Evolutionary conservation across 2,113 vertebrate genomes (phyloP).

Genomic region (Chaetodon trifascialis): DNA sequence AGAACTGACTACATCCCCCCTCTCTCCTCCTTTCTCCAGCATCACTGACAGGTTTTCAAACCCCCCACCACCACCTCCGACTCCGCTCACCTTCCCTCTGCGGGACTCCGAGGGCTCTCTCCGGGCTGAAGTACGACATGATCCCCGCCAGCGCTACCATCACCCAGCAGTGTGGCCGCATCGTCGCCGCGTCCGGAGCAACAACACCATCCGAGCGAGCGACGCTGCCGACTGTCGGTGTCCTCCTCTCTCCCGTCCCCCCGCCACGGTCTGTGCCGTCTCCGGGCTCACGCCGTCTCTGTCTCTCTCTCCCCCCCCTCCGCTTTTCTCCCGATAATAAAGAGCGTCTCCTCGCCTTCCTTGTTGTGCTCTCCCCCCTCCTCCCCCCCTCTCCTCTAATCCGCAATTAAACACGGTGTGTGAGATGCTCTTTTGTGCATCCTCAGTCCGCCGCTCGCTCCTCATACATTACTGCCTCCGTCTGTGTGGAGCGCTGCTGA

Average conservation of each 20-base stretch:
- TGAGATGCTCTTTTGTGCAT: constrained; percentile 81
- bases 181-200: constrained; percentile 81
- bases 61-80: constrained; percentile 38
- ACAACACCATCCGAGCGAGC: constrained; percentile 85
- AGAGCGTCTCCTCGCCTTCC: constrained; percentile 78
- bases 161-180: constrained; percentile 87
- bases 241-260: constrained; percentile 67
- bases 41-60: constrained; percentile 68
- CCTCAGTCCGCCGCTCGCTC: constrained; percentile 50
- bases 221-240: constrained; percentile 70
- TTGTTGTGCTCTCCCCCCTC: constrained; percentile 63
- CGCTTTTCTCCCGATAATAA: constrained; percentile 72
- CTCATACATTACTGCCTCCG: constrained; percentile 33
- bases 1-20: constrained; percentile 54
- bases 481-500: constrained; percentile 42
- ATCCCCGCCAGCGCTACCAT: constrained; percentile 86
- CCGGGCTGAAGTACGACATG: constrained; percentile 89
- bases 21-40: constrained; percentile 63
- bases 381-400: constrained; percentile 69
- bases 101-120: constrained; percentile 91
- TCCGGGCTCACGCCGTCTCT: constrained; percentile 64
- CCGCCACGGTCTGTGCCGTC: constrained; percentile 74
- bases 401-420: constrained; percentile 82
- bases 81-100: constrained; percentile 90
- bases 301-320: constrained; percentile 40